phyloP scores from a whole-genome alignment of 2,113 vertebrate genomes.

The Lipotes vexillifer region DNA sequence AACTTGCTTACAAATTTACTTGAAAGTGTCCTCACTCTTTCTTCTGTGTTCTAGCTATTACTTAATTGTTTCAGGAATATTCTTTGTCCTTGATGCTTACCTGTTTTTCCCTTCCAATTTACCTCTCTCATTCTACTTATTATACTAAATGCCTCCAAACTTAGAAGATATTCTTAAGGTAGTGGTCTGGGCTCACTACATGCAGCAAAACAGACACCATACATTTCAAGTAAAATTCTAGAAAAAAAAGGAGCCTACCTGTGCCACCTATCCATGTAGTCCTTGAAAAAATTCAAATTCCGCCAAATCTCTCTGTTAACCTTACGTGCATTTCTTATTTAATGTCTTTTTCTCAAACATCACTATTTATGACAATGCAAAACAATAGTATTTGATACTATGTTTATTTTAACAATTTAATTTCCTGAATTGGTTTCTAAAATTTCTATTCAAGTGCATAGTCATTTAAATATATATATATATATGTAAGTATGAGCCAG shows the following conservation, averaged over 20 bases:
- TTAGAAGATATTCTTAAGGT: not conserved
- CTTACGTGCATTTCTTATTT: not conserved
- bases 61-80: not conserved
- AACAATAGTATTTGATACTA: not conserved
- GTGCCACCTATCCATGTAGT: not conserved
- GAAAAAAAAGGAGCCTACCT: not conserved
- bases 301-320: not conserved
- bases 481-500: not conserved
- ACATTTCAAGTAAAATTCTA: not conserved
- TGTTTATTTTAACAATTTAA: not conserved
- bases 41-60: not conserved
- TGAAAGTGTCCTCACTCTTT: not conserved
- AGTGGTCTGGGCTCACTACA: not conserved
- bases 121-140: not conserved
- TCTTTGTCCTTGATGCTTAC: not conserved
- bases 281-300: not conserved
- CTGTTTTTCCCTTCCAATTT: not conserved
- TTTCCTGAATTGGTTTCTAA: not conserved
- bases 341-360: not conserved
- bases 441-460: not conserved
- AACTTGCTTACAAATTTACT: not conserved
- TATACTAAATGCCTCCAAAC: not conserved
- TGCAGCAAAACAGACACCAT: not conserved
- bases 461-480: not conserved
- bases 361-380: not conserved